Conservation (phyloP, 1,140 invertebrate species). For the Lucilia cuprina region DNA sequence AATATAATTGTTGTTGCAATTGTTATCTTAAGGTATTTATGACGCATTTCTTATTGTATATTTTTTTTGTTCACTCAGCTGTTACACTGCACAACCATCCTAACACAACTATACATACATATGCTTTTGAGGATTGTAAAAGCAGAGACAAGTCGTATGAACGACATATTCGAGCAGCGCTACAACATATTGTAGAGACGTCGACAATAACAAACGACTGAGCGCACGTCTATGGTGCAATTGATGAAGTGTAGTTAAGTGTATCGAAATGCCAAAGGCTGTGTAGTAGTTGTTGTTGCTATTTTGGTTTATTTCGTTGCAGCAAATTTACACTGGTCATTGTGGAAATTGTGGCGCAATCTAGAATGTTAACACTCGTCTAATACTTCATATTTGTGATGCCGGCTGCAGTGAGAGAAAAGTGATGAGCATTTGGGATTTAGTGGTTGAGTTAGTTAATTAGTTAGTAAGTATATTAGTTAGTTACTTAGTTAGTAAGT, state of each 20-base stretch:
- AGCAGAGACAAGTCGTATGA: background rate
- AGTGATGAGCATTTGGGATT: no score
- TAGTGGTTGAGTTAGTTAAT: no score
- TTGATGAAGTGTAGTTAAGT: conserved; percentile 32
- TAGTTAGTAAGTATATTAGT: no score
- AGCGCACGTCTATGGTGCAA: conserved; percentile 9
- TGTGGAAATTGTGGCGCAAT: conserved; percentile 24
- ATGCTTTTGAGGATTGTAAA: background rate
- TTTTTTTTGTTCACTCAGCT: background rate
- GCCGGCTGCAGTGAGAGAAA: no score
- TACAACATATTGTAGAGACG: background rate
- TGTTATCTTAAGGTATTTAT: conserved; percentile 30
- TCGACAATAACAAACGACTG: background rate
- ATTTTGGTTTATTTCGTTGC: background rate
- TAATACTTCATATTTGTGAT: conserved; percentile 2
- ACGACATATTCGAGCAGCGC: conserved; percentile 1
- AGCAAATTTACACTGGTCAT: conserved; percentile 9
- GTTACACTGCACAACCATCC: background rate
- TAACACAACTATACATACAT: background rate
- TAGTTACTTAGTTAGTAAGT: no score
- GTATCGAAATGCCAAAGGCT: conserved; percentile 27
- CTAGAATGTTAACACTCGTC: conserved; percentile 31
- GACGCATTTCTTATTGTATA: conserved; percentile 24
- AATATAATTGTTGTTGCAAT: background rate
- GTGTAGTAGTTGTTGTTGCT: background rate